Base-by-base conservation (phyloP, 2,888 invertebrate genomes). In the Ophion ellenae region DNA sequence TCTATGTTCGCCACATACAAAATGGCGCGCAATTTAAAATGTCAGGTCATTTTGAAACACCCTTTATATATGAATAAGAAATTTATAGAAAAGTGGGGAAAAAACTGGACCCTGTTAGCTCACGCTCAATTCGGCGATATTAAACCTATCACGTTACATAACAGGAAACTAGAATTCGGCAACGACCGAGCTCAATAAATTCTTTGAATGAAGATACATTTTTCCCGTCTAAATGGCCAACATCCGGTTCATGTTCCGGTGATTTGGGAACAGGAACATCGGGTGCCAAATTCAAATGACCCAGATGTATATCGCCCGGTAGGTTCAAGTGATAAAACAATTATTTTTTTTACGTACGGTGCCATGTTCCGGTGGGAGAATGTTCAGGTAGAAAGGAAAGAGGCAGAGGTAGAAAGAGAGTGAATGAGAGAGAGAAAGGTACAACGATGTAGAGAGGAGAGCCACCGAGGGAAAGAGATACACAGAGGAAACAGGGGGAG, bases 281-380 rank as follows among this genome's bases (percentile, higher is more conserved):
- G 47, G 14, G 53, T 36, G 5, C 14, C 9, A 32, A 28, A 75
- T 47, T 66, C 47, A 45, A 32, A n/a, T 75, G 76, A 76, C 53
- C 57, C 71, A 71, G 32, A 59, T 57, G 32, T 59, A 71, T 36
- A 57, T 71, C 71, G 71, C 9, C 53, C 71, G 11, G 20, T 40
- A 28, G 24, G 47, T 79, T 75, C 57, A 47, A 79, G 74, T 70
- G 64, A 28, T 40, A 70, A 77, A 74, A 85, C 67, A 73, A 82
- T 71, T 71, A 71, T 32, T 57, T 80, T 75, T 81, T 66, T 24
- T 36, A 66, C 69, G 61, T 40, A 40, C 28, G 14, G 36, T 71
- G 57, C 17, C 9, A 59, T 24, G 78, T 67, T 71, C 9, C 70
- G 47, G 57, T 73, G 73, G 82, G 76, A 67, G 71, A 67, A 17